These are phyloP conservation scores for Dicerorhinus sumatrensis DNA, from an alignment of 2,113 vertebrate species.

Conservation along the genomic window DNA sequence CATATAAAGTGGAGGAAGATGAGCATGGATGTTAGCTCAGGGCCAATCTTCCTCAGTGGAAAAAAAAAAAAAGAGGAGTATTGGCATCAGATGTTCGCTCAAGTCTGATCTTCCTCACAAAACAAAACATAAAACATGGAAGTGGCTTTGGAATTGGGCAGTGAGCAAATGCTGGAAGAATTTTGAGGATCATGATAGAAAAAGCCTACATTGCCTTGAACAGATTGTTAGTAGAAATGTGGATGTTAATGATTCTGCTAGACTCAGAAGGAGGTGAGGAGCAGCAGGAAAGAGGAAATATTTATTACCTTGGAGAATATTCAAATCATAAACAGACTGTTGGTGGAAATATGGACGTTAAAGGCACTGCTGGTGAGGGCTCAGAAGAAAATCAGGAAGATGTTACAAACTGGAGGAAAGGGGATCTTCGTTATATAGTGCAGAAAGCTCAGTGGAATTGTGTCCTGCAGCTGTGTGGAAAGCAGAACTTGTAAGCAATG, in stretches of 20 bases:
- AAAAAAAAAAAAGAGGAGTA: too few relatives aligned
- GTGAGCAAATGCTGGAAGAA: not conserved
- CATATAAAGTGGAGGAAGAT: too few relatives aligned
- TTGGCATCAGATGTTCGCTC: too few relatives aligned
- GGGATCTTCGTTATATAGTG: not conserved
- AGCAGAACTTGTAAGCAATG: not conserved
- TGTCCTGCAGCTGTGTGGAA: not conserved
- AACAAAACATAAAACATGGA: not conserved
- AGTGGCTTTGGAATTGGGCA: conserved; percentile 30
- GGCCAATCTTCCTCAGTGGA: too few relatives aligned
- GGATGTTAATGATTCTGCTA: not conserved
- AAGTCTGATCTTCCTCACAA: too few relatives aligned
- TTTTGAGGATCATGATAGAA: not conserved
- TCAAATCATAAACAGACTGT: not conserved
- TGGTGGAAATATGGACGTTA: not conserved
- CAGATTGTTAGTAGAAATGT: not conserved
- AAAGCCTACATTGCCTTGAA: not conserved
- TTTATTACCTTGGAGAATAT: not conserved
- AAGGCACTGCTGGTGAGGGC: not conserved
- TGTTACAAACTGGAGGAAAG: not conserved
- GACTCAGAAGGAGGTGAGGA: not conserved
- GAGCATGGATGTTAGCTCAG: too few relatives aligned
- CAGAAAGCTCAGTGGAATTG: not conserved
- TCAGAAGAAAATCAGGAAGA: not conserved
- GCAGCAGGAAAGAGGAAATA: not conserved